phyloP scores from a whole-genome alignment of 2,113 vertebrate species.

The Stictonetta naevosa region DNA sequence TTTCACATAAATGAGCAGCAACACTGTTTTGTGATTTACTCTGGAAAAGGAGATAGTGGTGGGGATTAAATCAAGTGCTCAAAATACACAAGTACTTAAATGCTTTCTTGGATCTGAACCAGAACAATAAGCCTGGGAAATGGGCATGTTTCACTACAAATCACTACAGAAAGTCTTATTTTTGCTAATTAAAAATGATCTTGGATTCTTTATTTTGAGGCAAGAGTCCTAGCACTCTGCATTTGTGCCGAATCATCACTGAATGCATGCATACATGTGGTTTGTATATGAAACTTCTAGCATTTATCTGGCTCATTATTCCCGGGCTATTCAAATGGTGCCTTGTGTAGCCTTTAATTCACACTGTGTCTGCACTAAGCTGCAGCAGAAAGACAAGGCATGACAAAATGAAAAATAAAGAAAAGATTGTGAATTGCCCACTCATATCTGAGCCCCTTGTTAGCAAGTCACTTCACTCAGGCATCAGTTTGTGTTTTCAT shows the following conservation, averaged over 20 bases:
- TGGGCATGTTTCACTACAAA: neutral
- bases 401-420: neutral
- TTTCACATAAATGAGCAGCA: constrained; percentile 15
- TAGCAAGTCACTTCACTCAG: neutral
- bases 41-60: neutral
- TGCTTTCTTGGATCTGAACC: neutral
- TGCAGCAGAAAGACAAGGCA: neutral
- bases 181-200: neutral
- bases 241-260: neutral
- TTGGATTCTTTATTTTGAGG: neutral
- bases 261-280: neutral
- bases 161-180: neutral
- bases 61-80: neutral
- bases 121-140: constrained; percentile 31
- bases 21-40: neutral
- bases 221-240: neutral
- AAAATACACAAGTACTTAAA: constrained; percentile 22
- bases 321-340: neutral
- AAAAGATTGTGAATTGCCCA: neutral
- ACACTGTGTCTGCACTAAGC: neutral
- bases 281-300: neutral
- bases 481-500: neutral
- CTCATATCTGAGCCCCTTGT: neutral
- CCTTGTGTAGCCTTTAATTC: neutral
- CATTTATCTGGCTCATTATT: neutral